Conservation (phyloP, 2,797 vertebrate genomes). For the Argya squamiceps region DNA sequence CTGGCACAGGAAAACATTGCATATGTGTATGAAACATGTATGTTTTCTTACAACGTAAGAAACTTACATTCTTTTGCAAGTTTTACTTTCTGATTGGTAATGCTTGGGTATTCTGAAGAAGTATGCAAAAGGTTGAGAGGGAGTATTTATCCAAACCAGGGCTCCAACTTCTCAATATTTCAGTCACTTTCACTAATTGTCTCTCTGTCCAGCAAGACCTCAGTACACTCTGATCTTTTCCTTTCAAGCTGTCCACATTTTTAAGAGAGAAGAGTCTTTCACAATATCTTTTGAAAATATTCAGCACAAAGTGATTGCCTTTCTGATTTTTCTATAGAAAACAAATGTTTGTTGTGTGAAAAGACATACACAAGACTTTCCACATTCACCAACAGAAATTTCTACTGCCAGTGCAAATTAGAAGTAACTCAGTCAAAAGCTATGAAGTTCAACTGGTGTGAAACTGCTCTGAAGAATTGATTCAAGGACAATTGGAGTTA, state of each 20-base stretch:
- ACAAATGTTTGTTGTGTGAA: neutral
- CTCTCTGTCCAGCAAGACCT: neutral
- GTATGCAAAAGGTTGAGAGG: neutral
- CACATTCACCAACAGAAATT: neutral
- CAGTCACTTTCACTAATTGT: neutral
- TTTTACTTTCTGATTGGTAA: neutral
- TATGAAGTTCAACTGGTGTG: neutral
- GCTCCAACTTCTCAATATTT: neutral
- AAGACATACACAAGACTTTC: neutral
- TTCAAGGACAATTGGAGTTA: conserved; percentile 25
- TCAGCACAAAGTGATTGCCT: neutral
- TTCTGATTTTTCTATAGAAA: neutral
- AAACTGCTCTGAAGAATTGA: neutral
- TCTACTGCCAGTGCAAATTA: neutral
- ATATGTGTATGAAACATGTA: neutral
- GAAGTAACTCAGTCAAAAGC: neutral
- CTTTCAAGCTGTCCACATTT: neutral
- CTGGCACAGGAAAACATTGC: neutral
- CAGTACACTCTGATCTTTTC: neutral
- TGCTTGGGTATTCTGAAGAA: neutral
- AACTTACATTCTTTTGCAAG: neutral
- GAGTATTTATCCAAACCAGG: neutral
- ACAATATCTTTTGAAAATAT: neutral
- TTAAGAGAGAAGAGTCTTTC: neutral
- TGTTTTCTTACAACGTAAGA: neutral